A percentile compares a stretch with the other conserved stretches of the same genome.
phyloP scores from a whole-genome alignment of 2,113 vertebrate genomes.

The Limnothrissa miodon region DNA sequence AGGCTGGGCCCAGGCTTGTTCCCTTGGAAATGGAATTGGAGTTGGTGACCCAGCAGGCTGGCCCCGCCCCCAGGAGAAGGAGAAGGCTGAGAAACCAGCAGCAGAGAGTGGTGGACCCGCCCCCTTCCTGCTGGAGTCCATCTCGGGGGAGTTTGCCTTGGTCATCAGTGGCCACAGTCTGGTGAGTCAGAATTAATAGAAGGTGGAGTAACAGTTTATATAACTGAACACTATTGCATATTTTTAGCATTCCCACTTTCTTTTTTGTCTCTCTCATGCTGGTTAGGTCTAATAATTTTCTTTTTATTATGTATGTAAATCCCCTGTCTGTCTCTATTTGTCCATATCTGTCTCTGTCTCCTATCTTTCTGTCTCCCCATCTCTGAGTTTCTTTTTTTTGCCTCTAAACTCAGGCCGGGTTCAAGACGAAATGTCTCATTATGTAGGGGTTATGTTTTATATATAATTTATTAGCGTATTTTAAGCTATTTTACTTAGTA shows the following conservation, averaged over 20 bases:
- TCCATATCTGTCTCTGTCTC: neutral
- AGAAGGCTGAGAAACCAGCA: too few species aligned
- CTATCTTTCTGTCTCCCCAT: neutral
- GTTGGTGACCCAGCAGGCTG: conserved; percentile 48
- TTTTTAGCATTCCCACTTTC: neutral
- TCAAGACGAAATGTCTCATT: too few species aligned
- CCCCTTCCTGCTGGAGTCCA: conserved; percentile 78
- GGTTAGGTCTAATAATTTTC: too few species aligned
- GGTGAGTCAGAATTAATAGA: conserved; percentile 79
- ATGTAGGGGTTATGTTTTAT: too few species aligned
- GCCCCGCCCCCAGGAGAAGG: conserved; percentile 41
- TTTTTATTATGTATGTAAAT: too few species aligned
- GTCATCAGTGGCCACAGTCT: conserved; percentile 92
- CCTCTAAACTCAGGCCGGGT: too few species aligned
- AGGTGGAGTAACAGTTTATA: too few species aligned
- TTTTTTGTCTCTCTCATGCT: neutral
- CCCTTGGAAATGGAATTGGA: conserved; percentile 72
- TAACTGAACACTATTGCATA: too few species aligned
- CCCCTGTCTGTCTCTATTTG: neutral
- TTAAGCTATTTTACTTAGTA: too few species aligned
- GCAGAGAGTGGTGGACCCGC: conserved; percentile 48
- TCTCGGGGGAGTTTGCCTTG: conserved; percentile 86
- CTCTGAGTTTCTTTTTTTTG: neutral
- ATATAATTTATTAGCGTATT: too few species aligned
- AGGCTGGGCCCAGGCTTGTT: conserved; percentile 67